A percentile compares a stretch with the other conserved stretches of the same genome.
Evolutionary conservation across 1,140 invertebrate species (phyloP).

Genomic region (Aleiodes sp.): DNA sequence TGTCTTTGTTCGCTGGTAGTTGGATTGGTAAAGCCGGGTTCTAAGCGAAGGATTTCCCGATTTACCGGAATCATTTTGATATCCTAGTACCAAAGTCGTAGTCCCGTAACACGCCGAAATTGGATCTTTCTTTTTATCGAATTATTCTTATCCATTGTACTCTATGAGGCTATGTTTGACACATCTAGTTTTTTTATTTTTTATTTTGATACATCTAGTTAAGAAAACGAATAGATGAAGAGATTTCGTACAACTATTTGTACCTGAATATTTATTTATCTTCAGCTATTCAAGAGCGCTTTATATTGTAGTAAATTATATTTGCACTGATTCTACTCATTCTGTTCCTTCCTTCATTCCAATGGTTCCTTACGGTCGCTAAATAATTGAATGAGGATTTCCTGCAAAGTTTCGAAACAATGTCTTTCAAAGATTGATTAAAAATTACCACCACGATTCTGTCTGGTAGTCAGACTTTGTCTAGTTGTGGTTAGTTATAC

Average conservation of each 20-base stretch:
- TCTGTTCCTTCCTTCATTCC: no score
- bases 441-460: background rate
- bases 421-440: background rate
- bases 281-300: no score
- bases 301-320: no score
- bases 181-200: no score
- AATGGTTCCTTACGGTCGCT: no score
- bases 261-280: no score
- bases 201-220: no score
- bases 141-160: background rate
- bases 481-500: conserved; percentile 55
- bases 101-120: conserved; percentile 40
- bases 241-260: no score
- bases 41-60: conserved; percentile 48
- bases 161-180: no score
- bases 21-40: conserved; percentile 4
- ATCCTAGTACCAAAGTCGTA: conserved; percentile 24
- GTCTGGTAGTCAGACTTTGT: conserved; percentile 16
- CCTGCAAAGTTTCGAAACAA: conserved; percentile 36
- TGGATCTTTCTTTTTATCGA: conserved; percentile 33
- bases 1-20: conserved; percentile 22
- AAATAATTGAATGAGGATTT: no score
- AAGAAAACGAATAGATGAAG: no score
- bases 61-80: conserved; percentile 56
- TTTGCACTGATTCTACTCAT: no score